Base-by-base conservation (phyloP, 2,888 invertebrate genomes). In the Drosophila percnosoma region DNA sequence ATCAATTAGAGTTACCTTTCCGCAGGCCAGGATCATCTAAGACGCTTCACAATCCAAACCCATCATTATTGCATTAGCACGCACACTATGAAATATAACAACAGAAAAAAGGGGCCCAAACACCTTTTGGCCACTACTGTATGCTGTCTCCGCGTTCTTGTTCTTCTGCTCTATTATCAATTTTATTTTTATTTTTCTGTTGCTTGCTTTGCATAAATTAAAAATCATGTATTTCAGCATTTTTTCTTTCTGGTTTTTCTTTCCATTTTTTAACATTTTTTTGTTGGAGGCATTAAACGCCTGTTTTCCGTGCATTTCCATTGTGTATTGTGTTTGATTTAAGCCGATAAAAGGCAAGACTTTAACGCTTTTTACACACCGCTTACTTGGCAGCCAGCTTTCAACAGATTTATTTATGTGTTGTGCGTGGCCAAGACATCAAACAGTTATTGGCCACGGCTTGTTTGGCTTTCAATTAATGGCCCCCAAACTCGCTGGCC, bases 1-100 rank as follows among this genome's bases (percentile, higher is more conserved):
- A 88, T 87, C 90, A 89, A 87, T 90, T 87, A 87, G 90, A 83
- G 79, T 83, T 87, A 88, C 87, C 90, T 87, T 85, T 87, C 90
- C 82, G 75, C 90, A 70, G 90, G 74, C 52, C 71, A 88, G 87
- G 90, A 87, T 87, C 83, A 77, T 31, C 57, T 63, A 70, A 78
- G 48, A 45, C 54, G 59, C 51, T 38, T 18, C 36, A 54, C 54
- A 58, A 63, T 51, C 21, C 42, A 34, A n/a, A n/a, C 67, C 85
- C 67, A 83, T 83, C 78, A 87, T 83, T 87, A 83, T 84, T 68
- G 79, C 84, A 87, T 81, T 83, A 83, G 62, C 78, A 69, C 54
- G 59, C 65, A 78, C 68, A 74, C 66, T 58, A 45, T 38, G 42
- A 70, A 31, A 51, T 45, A 54, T 13, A n/a, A 13, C 10, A 18